Conservation (phyloP, 2,113 vertebrate species). For the Caracal caracal region DNA sequence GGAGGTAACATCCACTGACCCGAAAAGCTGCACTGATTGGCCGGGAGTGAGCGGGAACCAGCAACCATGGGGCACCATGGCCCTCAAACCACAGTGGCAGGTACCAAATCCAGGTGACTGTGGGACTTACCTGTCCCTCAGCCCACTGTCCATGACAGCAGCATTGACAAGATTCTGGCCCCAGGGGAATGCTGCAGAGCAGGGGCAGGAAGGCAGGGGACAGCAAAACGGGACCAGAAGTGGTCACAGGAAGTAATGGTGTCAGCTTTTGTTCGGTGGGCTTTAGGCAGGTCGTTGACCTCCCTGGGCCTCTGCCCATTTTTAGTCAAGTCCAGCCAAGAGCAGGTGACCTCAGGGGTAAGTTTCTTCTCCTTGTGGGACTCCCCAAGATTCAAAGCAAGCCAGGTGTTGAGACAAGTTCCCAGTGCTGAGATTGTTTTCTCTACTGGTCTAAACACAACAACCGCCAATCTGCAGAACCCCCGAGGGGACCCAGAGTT, state of each 20-base stretch:
- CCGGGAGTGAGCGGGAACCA: not conserved
- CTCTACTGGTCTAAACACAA: not conserved
- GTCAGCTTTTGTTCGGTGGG: not conserved
- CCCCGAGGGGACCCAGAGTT: not conserved
- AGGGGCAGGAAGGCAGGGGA: not conserved
- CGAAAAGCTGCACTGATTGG: not conserved
- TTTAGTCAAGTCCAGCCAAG: not conserved
- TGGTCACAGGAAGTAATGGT: rapidly evolving
- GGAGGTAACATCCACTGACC: not conserved
- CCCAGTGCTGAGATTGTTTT: not conserved
- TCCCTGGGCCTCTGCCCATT: not conserved
- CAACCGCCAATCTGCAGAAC: not conserved
- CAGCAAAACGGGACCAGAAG: no score
- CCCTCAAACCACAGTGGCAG: not conserved
- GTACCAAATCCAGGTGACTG: not conserved
- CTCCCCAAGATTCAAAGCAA: not conserved
- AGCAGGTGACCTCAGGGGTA: not conserved
- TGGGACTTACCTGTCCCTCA: not conserved
- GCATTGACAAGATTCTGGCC: not conserved
- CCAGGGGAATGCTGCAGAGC: not conserved
- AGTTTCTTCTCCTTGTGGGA: not conserved
- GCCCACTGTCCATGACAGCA: not conserved
- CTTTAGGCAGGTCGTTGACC: not conserved
- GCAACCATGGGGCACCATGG: not conserved
- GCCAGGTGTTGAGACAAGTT: not conserved